Base-by-base conservation (phyloP, 2,797 vertebrate genomes). In the Tangara arthus region DNA sequence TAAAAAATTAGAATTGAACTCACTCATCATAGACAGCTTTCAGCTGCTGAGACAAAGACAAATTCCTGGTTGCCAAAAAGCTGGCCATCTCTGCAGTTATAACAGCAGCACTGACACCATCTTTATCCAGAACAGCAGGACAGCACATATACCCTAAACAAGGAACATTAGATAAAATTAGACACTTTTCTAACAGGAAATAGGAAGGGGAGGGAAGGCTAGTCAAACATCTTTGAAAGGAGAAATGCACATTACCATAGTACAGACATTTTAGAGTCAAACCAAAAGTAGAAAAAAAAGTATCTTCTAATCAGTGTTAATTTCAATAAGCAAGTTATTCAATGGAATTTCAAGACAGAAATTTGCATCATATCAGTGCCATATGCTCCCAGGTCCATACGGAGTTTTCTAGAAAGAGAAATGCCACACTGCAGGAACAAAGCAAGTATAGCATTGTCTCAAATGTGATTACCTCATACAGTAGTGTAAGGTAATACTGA, bases 101-200 rank as follows among this genome's bases (percentile, higher is more conserved):
- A 90, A 98, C 99, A 11, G 99, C 99, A 6, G 98, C 99, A 16
- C 99, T 99, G 79, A 99, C 98, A 35, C 99, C 99, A 59, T 99
- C 99, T 96, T 99, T 99, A 97, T 99, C 99, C 97, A 99, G 90
- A 44, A 99, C 99, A 39, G 97, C 98, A n/a, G 99, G 98, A 90
- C 98, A 98, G 95, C 99, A 99, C 99, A 99, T 99, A 64, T 99
- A 99, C 2, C 99, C 99, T 99, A 96, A n/a, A 96, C 77, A 90
- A 82, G 87, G 37, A 70, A 73, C 82, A 77, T 76, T 1, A 15
- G 9, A 89, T 3, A 6, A 6, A 65, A 56, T 44, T 50, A 42
- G 20, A 75, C 24, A n/a, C 10, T 56, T 27, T 65, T 87, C 50
- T 39, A 81, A 53, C 10, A 71, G 3, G 26, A 81, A 91, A 57